A percentile compares a stretch with the other conserved stretches of the same genome.
Evolutionary conservation across 2,113 vertebrate species (phyloP).

Genomic region (Xiphias gladius): DNA sequence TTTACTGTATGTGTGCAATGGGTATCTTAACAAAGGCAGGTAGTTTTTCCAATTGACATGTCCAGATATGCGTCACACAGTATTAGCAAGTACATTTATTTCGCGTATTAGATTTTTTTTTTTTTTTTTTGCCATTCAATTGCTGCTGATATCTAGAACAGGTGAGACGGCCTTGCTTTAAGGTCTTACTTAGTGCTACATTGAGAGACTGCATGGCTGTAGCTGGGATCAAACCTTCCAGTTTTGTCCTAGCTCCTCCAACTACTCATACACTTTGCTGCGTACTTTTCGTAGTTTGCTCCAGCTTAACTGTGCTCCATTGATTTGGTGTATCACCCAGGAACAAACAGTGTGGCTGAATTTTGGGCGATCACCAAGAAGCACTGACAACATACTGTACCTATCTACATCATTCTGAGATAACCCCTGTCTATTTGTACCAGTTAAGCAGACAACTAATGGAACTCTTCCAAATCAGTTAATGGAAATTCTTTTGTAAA

Average conservation of each 20-base stretch:
- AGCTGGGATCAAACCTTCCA: neutral
- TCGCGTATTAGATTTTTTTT: neutral
- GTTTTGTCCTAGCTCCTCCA: neutral
- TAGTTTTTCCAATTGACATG: no score
- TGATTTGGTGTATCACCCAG: neutral
- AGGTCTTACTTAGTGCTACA: neutral
- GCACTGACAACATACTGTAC: neutral
- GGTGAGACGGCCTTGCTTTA: neutral
- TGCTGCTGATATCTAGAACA: neutral
- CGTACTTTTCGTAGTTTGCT: neutral
- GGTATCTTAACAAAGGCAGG: no score
- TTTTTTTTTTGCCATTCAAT: neutral
- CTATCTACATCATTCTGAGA: neutral
- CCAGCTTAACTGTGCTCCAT: neutral
- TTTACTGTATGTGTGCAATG: no score
- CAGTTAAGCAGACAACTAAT: neutral
- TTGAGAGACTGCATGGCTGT: neutral
- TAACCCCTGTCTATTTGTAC: neutral
- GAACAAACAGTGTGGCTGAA: neutral
- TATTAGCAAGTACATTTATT: neutral
- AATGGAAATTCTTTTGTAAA: neutral
- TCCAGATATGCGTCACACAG: neutral
- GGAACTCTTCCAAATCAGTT: neutral
- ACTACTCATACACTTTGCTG: neutral
- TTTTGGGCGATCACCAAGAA: neutral